Base-by-base conservation (phyloP, 2,113 vertebrate genomes). In the Pteruthius melanotis region DNA sequence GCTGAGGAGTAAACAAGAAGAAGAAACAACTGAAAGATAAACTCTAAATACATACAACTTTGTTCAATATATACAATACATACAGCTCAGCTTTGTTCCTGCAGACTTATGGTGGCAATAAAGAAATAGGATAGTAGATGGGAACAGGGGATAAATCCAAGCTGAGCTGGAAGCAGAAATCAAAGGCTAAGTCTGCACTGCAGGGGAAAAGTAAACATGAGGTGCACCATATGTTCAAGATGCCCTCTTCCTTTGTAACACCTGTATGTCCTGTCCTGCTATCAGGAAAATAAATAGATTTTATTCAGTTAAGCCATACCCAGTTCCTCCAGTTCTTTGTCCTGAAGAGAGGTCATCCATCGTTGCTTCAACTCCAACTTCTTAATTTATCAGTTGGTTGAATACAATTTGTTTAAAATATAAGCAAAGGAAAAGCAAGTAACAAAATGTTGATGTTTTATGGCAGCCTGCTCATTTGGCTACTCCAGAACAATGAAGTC, bases 301-400 rank as follows among this genome's bases (percentile, higher is more conserved):
- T 63, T 3, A 0, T 70, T 91, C 15, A 57, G 35, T 37, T 78
- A 89, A 93, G 39, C 24, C 33, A 52, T 63, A 40, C 2, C 24
- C 0, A 1, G 37, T 49, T 70, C 12, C 50, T 8, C 10, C 0
- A 1, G 26, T 33, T 72, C 27, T 64, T 69, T 56, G 8, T 60
- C 24, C 56, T 64, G 42, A 71, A 75, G 61, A 71, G 5, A 4
- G 11, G 6, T 39, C 14, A 4, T 31, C 3, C 9, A 35, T 50
- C 56, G 3, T 33, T 70, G 13, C 42, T 72, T 44, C 14, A 42
- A 20, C 26, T 87, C 27, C 56, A 87, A 1, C 20, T 50, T 83
- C 49, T 31, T 39, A 61, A 21, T 66, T 66, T 87, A 27, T 63
- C 1, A 3, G 4, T 35, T 84, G 10, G 3, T 35, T 78, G 18